phyloP scores from a whole-genome alignment of 1,140 invertebrate genomes.

The Scaptomyza pallida region DNA sequence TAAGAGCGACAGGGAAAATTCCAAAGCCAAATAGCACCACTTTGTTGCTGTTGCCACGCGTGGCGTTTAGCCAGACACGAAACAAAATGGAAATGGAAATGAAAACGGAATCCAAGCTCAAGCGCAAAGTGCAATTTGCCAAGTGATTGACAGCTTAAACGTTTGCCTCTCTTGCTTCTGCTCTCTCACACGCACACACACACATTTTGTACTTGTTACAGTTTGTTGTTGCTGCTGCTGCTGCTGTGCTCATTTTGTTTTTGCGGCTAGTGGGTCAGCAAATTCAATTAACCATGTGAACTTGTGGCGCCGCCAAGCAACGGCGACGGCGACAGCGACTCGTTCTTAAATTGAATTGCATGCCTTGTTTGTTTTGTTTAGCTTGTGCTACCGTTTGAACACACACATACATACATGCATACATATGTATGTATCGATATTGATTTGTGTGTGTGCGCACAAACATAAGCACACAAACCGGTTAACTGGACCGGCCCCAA shows the following conservation, averaged over 20 bases:
- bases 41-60: constrained; percentile 57
- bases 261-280: constrained; percentile 69
- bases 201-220: neutral
- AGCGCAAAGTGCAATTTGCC: constrained; percentile 67
- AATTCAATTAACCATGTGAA: constrained; percentile 80
- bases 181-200: neutral
- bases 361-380: constrained; percentile 28
- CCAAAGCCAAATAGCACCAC: constrained; percentile 8
- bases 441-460: constrained; percentile 38
- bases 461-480: constrained; percentile 31
- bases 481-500: constrained; percentile 38
- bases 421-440: constrained; percentile 18
- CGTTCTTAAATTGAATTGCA: constrained; percentile 69
- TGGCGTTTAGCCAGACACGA: constrained; percentile 31
- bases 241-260: constrained; percentile 16
- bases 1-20: constrained; percentile 28
- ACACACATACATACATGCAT: no score
- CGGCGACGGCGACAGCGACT: no score
- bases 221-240: neutral
- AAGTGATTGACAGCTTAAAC: constrained; percentile 60
- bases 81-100: constrained; percentile 67
- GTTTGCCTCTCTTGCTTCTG: neutral
- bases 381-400: neutral
- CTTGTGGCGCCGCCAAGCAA: constrained; percentile 65
- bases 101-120: constrained; percentile 44